Percentiles rank a stretch among this genome's conserved stretches.
Evolutionary conservation across 2,797 vertebrate genomes (phyloP).

Genomic region (Pipistrellus pygmaeus): DNA sequence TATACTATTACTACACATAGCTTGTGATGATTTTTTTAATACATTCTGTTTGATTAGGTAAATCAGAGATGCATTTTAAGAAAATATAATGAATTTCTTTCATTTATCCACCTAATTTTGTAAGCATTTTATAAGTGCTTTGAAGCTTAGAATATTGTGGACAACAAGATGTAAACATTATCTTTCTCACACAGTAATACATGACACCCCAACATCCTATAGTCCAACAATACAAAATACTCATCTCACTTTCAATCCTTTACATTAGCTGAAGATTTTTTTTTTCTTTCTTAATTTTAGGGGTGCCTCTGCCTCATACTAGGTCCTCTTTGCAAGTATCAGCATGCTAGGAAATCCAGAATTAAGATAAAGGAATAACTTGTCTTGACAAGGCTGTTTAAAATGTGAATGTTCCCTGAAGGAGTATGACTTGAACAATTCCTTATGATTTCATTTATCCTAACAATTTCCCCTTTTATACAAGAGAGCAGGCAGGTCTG

Average conservation of each 20-base stretch:
- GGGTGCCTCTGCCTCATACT: neutral
- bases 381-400: constrained; percentile 31
- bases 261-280: neutral
- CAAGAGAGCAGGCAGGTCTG: neutral
- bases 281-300: neutral
- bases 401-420: constrained; percentile 52
- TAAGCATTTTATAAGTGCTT: neutral
- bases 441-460: constrained; percentile 34
- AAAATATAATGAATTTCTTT: neutral
- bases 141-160: neutral
- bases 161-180: neutral
- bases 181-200: neutral
- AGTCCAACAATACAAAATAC: neutral
- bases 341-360: neutral
- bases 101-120: constrained; percentile 6
- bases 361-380: constrained; percentile 11
- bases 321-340: neutral
- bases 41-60: neutral
- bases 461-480: neutral
- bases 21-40: neutral
- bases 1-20: neutral
- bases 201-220: neutral
- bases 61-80: constrained; percentile 17
- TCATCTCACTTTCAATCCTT: neutral
- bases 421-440: neutral